Base-by-base conservation (phyloP, 35 echinoderm and acorn worm species). In the Ophiothrix spiculata region DNA sequence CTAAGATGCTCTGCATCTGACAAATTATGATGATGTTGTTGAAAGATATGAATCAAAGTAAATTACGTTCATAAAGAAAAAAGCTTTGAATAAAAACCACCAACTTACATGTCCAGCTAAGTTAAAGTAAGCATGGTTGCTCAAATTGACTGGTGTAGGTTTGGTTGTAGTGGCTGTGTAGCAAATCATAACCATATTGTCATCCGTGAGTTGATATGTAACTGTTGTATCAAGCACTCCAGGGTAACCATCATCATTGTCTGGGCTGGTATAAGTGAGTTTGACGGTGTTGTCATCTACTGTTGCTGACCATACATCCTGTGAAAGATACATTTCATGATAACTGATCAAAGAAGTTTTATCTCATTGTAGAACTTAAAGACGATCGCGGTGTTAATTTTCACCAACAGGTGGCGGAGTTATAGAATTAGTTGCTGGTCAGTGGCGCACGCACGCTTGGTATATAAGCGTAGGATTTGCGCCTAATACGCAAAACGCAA, bases 61-160 rank as follows among this genome's bases (percentile, higher is more conserved):
- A 4, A 36, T 19, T 25, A 35, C 35, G 19, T 79, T 31, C 4
- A 79, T 0, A 36, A 17, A 35, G 19, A 1, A 1, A 14, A 2
- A 1, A 6, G 17, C 19, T 79, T 17, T 14, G 25, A 42, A 16
- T n/a, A 39, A 32, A 41, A 8, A 73, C 29, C 29, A 12, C 25
- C 63, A 28, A 84, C 89, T 91, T 92, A 99, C 96, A 86, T 99
- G 92, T 31, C 96, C 96, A 56, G 89, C 92, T 19, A 99, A 87
- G 76, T 99, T 99, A 80, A 99, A 99, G 63, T 99, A 99, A 25
- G 92, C 88, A 90, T 99, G 96, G 46, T 99, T 99, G 23, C 81
- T 89, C 21, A 99, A 42, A 60, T 93, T 99, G 83, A 99, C 85
- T 17, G 92, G 96, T 15, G 96, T 99, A 16, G 96, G 28, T 75